Percentiles rank a stretch among this genome's conserved stretches.
Evolutionary conservation across 2,113 vertebrate genomes (phyloP).

Genomic region (Anguilla rostrata): DNA sequence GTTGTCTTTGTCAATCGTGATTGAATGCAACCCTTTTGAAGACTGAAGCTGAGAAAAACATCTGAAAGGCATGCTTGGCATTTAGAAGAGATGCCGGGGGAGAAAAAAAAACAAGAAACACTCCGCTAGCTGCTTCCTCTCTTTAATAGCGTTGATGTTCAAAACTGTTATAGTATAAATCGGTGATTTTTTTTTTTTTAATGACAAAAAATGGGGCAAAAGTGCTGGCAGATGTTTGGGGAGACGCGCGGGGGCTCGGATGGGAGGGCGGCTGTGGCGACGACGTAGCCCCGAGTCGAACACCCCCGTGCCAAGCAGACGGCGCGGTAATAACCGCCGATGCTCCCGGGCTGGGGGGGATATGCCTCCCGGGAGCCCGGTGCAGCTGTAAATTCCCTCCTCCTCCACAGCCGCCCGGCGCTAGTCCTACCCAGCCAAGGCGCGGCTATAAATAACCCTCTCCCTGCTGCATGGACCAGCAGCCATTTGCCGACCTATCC

Average conservation of each 20-base stretch:
- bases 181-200: background rate
- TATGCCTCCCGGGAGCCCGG: background rate
- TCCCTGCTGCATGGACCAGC: background rate
- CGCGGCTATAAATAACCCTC: background rate
- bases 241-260: background rate
- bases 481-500: background rate
- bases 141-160: background rate
- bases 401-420: background rate
- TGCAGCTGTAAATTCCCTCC: background rate
- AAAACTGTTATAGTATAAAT: background rate
- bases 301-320: constrained; percentile 1
- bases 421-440: background rate
- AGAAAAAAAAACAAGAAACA: background rate
- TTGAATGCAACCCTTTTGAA: background rate
- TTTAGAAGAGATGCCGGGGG: background rate
- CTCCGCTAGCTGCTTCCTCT: background rate
- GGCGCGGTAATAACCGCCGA: background rate
- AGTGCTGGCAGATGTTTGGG: constrained; percentile 6
- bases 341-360: background rate
- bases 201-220: constrained; percentile 10
- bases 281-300: background rate
- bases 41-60: background rate
- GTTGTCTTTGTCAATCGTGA: background rate
- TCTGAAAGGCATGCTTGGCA: background rate
- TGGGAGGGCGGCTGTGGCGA: background rate